Conservation (phyloP, 2,797 vertebrate species). For the Paramormyrops hopkinsi region DNA sequence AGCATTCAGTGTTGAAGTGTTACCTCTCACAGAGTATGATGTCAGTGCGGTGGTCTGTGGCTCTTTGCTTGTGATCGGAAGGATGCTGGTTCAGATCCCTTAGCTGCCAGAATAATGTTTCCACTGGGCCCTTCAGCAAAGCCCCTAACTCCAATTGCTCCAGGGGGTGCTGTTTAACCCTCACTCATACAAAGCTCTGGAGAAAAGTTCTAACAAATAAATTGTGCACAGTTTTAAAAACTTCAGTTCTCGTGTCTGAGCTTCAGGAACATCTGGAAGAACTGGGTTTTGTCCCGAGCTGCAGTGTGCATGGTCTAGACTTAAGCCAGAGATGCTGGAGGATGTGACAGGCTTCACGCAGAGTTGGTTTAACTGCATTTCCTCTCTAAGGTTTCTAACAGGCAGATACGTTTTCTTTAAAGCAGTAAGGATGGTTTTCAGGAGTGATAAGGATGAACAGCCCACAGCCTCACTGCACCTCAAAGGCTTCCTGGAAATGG, state of each 20-base stretch:
- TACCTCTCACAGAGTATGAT: neutral
- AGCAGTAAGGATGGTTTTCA: neutral
- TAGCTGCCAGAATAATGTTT: neutral
- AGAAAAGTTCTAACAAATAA: neutral
- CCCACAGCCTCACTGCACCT: neutral
- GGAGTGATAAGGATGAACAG: neutral
- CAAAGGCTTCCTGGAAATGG: neutral
- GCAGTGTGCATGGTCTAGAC: no score
- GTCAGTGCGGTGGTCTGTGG: neutral
- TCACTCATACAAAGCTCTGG: neutral
- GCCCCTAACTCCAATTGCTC: neutral
- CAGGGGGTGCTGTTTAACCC: neutral
- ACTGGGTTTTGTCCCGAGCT: neutral
- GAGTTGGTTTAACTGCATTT: neutral
- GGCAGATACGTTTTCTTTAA: neutral
- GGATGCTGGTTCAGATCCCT: neutral
- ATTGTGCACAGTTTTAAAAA: neutral
- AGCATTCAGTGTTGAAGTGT: neutral
- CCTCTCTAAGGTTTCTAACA: neutral
- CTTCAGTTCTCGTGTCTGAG: neutral
- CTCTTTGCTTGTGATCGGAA: neutral
- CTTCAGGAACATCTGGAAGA: neutral
- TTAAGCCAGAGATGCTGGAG: neutral
- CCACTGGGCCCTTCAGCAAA: neutral
- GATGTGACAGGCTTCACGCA: neutral